A percentile compares a stretch with the other conserved stretches of the same genome.
These are phyloP conservation scores for Aethes cnicana DNA, from an alignment of 2,888 invertebrate genomes.

Conservation along the genomic window DNA sequence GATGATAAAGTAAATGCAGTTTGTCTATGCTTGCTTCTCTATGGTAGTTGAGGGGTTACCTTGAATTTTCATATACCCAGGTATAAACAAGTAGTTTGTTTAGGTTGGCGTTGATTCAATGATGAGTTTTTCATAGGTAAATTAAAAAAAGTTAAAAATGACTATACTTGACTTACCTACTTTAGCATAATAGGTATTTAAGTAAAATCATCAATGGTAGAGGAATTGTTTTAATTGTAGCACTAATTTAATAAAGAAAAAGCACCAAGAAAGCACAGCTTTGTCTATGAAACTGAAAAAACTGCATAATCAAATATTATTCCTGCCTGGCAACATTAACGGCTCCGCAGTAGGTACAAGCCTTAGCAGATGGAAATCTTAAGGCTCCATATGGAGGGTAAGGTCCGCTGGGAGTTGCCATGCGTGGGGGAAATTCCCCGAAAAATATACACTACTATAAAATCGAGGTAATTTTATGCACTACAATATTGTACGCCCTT, in stretches of 20 bases:
- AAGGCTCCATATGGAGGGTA: conserved; percentile 54
- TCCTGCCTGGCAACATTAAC: conserved; percentile 17
- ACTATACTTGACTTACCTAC: no score
- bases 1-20: conserved; percentile 69
- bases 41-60: background rate
- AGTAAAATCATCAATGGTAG: no score
- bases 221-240: no score
- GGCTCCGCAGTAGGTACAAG: conserved; percentile 34
- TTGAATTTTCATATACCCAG: background rate
- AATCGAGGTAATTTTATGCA: conserved; percentile 77
- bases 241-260: no score
- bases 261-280: no score
- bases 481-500: conserved; percentile 50
- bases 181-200: no score
- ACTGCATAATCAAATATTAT: conserved; percentile 24
- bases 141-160: no score
- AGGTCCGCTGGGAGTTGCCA: conserved; percentile 54
- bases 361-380: conserved; percentile 57
- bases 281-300: conserved; percentile 11
- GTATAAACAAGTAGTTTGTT: no score
- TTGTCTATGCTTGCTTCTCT: conserved; percentile 49
- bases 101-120: no score
- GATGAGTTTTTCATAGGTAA: no score
- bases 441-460: conserved; percentile 66
- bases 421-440: conserved; percentile 47